Percentiles rank a stretch among this genome's conserved stretches.
Evolutionary conservation across 1,140 invertebrate species (phyloP).

Genomic region (Ceratina australensis): DNA sequence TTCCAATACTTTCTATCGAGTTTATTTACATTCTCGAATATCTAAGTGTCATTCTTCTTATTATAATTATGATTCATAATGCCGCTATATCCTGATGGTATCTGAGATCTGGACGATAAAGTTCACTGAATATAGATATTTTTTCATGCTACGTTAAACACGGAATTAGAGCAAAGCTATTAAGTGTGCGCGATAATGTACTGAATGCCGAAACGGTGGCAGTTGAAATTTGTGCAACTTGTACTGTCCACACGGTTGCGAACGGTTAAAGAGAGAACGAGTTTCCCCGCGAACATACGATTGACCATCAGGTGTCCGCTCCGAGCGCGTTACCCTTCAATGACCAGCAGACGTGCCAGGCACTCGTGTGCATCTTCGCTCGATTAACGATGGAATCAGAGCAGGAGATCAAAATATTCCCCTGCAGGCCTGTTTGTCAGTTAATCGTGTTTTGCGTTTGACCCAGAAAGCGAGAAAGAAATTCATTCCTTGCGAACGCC

Average conservation of each 20-base stretch:
- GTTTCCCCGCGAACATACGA: not conserved
- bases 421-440: not conserved
- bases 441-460: not conserved
- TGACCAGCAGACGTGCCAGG: not conserved
- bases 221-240: not conserved
- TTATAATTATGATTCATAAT: too few species aligned
- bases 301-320: not conserved
- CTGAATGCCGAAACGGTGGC: not conserved
- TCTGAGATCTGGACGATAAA: too few species aligned
- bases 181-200: not conserved
- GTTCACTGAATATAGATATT: too few species aligned
- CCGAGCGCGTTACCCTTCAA: not conserved
- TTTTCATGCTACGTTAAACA: too few species aligned
- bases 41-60: too few species aligned
- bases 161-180: not conserved
- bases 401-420: not conserved
- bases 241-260: not conserved
- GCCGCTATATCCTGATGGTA: too few species aligned
- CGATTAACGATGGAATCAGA: slow-evolving; percentile 23
- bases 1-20: slow-evolving; percentile 17
- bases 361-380: not conserved
- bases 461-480: not conserved
- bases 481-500: slow-evolving; percentile 5
- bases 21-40: not conserved
- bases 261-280: not conserved